Conservation (phyloP, 2,113 vertebrate species). For the Phalacrocorax pelagicus region DNA sequence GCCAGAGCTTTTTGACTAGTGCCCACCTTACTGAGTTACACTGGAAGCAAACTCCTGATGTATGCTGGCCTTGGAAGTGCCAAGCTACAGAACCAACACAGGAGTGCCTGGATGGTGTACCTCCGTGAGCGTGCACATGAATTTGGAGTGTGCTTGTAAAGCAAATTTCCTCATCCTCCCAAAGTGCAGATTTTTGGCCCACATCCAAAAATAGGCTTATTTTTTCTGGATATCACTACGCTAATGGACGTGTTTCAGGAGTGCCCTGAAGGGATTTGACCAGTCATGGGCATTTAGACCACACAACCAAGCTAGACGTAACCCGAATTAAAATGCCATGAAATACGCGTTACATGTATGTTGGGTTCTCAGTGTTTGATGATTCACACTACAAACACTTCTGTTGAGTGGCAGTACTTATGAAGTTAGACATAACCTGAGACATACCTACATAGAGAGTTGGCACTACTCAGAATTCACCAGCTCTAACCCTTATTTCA, state of each 20-base stretch:
- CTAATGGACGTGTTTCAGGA: neutral
- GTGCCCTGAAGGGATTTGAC: neutral
- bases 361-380: neutral
- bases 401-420: neutral
- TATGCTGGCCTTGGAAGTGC: neutral
- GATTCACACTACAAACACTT: neutral
- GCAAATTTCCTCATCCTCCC: neutral
- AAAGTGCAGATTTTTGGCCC: neutral
- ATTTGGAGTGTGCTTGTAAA: neutral
- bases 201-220: neutral
- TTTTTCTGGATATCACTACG: neutral
- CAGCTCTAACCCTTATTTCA: neutral
- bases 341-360: neutral
- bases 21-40: neutral
- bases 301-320: neutral
- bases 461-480: neutral
- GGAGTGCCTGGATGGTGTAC: neutral
- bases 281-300: neutral
- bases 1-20: neutral
- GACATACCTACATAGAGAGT: neutral
- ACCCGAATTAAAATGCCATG: neutral
- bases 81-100: neutral
- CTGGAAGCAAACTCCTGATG: neutral
- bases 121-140: accelerated
- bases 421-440: neutral